phyloP scores from a whole-genome alignment of 1,140 invertebrate species.

The Procambarus virginalis region DNA sequence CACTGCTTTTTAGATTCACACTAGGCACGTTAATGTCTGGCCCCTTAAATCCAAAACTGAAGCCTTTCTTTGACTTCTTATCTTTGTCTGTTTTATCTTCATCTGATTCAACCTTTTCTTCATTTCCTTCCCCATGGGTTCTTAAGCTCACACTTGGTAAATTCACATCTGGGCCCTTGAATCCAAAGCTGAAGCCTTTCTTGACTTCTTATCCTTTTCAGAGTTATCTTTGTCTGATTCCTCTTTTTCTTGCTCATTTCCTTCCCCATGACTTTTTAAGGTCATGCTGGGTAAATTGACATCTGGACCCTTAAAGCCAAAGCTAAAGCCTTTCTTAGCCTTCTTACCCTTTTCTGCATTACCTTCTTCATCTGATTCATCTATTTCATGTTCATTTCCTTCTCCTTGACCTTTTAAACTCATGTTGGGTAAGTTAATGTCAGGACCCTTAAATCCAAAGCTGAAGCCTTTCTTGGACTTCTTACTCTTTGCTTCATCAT shows the following conservation, averaged over 20 bases:
- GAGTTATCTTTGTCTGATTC: slow-evolving; percentile 7
- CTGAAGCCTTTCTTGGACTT: slow-evolving; percentile 5
- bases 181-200: slow-evolving; percentile 38
- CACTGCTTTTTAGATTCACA: slow-evolving; percentile 15
- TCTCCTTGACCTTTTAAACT: slow-evolving; percentile 16
- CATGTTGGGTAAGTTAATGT: slow-evolving; percentile 11
- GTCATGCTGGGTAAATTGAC: slow-evolving; percentile 20
- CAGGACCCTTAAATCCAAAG: slow-evolving; percentile 41
- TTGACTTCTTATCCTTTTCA: slow-evolving; percentile 7
- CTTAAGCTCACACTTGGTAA: slow-evolving; percentile 30
- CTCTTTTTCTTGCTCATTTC: neutral
- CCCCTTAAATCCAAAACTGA: slow-evolving; percentile 31
- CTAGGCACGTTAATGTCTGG: slow-evolving; percentile 37
- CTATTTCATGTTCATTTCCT: neutral
- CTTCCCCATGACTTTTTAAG: neutral
- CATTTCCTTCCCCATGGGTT: neutral
- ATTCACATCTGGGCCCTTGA: slow-evolving; percentile 22
- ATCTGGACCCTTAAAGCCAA: slow-evolving; percentile 39
- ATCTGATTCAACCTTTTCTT: neutral
- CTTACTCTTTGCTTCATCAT: neutral
- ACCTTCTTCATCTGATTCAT: slow-evolving; percentile 11
- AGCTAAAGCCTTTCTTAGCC: slow-evolving; percentile 10
- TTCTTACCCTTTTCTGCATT: neutral
- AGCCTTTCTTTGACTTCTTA: slow-evolving; percentile 26
- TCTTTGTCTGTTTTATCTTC: neutral